A percentile compares a stretch with the other conserved stretches of the same genome.
Evolutionary conservation across 1,140 invertebrate genomes (phyloP).

Genomic region (Caenorhabditis tropicalis): DNA sequence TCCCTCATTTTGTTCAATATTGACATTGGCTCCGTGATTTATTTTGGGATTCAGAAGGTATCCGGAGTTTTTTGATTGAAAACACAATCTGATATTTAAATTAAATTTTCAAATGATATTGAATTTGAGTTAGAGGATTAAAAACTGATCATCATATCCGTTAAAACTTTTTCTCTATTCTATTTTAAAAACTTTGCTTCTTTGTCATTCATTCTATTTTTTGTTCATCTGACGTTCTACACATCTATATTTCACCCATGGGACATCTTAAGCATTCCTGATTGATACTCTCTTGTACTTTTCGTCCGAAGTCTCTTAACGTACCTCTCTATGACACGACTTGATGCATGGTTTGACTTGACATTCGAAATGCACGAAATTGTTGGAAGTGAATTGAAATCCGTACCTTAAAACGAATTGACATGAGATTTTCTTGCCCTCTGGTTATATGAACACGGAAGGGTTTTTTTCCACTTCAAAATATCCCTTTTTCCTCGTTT

Average conservation of each 20-base stretch:
- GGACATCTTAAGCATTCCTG: constrained; percentile 11
- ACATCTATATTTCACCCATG: not conserved
- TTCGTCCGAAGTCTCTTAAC: not conserved
- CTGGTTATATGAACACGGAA: not conserved
- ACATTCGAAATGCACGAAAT: constrained; percentile 46
- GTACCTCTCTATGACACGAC: constrained; percentile 50
- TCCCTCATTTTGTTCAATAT: too few relatives aligned
- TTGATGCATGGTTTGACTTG: constrained; percentile 58
- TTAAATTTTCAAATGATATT: too few relatives aligned
- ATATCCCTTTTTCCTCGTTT: not conserved
- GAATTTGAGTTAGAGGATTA: too few relatives aligned
- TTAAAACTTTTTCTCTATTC: too few relatives aligned
- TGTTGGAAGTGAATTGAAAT: constrained; percentile 47
- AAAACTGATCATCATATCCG: too few relatives aligned
- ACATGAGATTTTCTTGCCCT: not conserved
- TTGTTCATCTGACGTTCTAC: not conserved
- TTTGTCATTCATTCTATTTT: not conserved
- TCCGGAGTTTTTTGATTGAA: too few relatives aligned
- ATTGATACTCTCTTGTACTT: not conserved
- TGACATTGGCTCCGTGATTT: too few relatives aligned
- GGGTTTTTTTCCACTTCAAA: not conserved
- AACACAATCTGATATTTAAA: too few relatives aligned
- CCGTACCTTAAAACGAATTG: constrained; percentile 28
- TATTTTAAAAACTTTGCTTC: too few relatives aligned
- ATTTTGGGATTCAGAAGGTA: too few relatives aligned